A percentile compares a stretch with the other conserved stretches of the same genome.
Evolutionary conservation across 1,140 invertebrate species (phyloP).

Genomic region (Drosophila biarmipes): DNA sequence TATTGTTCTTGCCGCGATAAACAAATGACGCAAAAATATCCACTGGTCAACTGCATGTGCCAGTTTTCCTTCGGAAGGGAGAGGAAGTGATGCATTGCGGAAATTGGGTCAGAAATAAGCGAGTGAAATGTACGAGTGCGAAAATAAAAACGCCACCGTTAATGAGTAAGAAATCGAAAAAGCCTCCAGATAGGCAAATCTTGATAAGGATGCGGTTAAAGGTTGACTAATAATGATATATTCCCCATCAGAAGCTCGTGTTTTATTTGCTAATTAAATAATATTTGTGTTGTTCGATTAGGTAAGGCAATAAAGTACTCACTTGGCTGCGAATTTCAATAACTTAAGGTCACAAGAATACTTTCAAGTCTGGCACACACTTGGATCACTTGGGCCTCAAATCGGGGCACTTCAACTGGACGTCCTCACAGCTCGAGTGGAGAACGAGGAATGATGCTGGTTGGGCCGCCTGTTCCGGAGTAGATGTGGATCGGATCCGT

Average conservation of each 20-base stretch:
- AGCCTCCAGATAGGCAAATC: slow-evolving; percentile 35
- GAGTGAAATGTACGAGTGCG: slow-evolving; percentile 42
- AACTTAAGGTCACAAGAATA: background rate
- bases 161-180: slow-evolving; percentile 39
- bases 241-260: background rate
- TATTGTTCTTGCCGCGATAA: slow-evolving; percentile 52
- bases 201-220: slow-evolving; percentile 60
- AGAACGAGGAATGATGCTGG: slow-evolving; percentile 61
- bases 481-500: slow-evolving; percentile 26
- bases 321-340: background rate
- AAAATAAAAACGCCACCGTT: slow-evolving; percentile 4
- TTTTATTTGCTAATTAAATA: slow-evolving; percentile 1
- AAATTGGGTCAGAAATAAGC: slow-evolving; percentile 75
- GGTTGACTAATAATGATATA: slow-evolving; percentile 65
- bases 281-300: background rate
- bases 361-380: slow-evolving; percentile 1
- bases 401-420: slow-evolving; percentile 10
- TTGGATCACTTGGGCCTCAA: slow-evolving; percentile 11
- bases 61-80: slow-evolving; percentile 43
- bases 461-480: slow-evolving; percentile 21
- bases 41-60: slow-evolving; percentile 22
- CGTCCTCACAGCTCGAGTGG: slow-evolving; percentile 70
- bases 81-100: slow-evolving; percentile 41
- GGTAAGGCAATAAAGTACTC: slow-evolving; percentile 7
- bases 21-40: slow-evolving; percentile 68